Percentiles rank a stretch among this genome's conserved stretches.
Evolutionary conservation across 2,888 invertebrate species (phyloP).

Genomic region (Imbricaverruca yamaguchii): DNA sequence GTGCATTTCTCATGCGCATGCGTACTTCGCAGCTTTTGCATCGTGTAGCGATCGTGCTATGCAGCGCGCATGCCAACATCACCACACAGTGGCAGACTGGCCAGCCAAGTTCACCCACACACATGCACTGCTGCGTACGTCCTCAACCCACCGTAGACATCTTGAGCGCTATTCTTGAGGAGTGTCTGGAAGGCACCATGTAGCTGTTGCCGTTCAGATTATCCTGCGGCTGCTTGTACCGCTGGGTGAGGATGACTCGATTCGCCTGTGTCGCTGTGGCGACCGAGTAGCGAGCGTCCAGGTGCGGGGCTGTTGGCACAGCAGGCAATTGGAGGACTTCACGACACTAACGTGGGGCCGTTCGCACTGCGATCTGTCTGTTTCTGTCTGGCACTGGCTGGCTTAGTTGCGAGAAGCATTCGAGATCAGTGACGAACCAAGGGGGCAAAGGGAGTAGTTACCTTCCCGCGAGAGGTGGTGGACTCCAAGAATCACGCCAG

Average conservation of each 20-base stretch:
- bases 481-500: too few relatives aligned
- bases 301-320: neutral
- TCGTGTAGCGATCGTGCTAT: neutral
- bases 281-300: neutral
- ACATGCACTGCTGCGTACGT: neutral
- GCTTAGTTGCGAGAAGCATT: too few relatives aligned
- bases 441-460: too few relatives aligned
- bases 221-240: neutral
- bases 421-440: too few relatives aligned
- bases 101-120: too few relatives aligned
- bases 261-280: neutral
- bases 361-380: neutral
- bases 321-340: neutral
- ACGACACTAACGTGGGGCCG: neutral
- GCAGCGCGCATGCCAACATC: too few relatives aligned
- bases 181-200: neutral
- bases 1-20: neutral
- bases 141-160: neutral
- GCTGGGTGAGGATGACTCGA: neutral
- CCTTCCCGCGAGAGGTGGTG: too few relatives aligned
- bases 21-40: neutral
- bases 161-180: neutral
- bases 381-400: neutral
- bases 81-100: too few relatives aligned
- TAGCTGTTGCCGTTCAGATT: neutral